These are phyloP conservation scores for Nephrotoma flavescens DNA, from an alignment of 2,888 invertebrate species.

Conservation along the genomic window DNA sequence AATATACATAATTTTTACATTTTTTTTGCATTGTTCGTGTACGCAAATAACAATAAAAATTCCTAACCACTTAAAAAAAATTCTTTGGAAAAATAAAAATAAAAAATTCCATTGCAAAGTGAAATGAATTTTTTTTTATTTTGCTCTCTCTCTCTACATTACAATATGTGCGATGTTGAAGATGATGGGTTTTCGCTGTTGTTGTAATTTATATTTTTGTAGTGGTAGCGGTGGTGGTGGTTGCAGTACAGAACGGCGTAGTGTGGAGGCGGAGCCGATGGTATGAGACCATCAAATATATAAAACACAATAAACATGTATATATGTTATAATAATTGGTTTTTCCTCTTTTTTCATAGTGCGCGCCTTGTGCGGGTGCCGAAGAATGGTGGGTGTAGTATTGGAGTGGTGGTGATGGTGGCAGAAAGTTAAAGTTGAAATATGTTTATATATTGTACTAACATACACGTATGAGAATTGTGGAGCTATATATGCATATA, in stretches of 20 bases:
- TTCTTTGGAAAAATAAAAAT: background rate
- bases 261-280: background rate
- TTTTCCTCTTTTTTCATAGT: background rate
- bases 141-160: background rate
- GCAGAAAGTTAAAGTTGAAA: background rate
- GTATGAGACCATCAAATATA: background rate
- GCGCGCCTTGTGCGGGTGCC: background rate
- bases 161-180: background rate
- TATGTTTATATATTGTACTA: background rate
- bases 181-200: background rate
- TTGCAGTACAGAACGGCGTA: background rate
- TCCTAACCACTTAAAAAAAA: background rate
- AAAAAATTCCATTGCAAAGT: background rate
- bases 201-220: background rate
- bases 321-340: background rate
- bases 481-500: background rate
- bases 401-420: background rate
- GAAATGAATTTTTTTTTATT: background rate
- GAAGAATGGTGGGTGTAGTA: background rate
- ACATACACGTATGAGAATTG: background rate
- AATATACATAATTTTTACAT: background rate
- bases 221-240: background rate
- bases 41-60: background rate
- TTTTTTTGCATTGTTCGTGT: background rate
- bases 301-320: background rate